Base-by-base conservation (phyloP, 2,113 vertebrate species). In the Takifugu bimaculatus region DNA sequence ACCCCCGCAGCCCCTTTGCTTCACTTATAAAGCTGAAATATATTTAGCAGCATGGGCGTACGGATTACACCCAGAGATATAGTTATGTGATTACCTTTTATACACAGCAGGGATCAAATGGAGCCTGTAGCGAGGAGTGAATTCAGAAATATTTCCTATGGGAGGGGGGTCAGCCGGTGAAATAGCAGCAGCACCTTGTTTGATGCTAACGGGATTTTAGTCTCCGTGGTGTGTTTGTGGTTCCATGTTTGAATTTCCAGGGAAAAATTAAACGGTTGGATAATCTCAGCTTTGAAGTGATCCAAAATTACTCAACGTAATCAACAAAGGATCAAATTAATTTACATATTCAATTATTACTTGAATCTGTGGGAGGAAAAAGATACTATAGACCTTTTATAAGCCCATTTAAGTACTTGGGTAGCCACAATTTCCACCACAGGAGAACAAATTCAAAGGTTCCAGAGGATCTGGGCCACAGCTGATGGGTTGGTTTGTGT, bases 81-180 rank as follows among this genome's bases (percentile, higher is more conserved):
- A 74, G 74, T 83, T 56, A 66, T 72, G 57, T 63, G 71, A 83
- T 82, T 84, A 81, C 68, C 60, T 85, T 75, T 39, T 63, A 69
- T 48, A 72, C 75, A 77, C 77, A 72, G 72, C 51, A 27, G 63
- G 70, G 72, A 82, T 85, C 71, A 80, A 78, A 84, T 51, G 53
- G 29, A 58, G 59, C 48, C 64, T 20, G 47, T 11, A 5, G 74
- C 26, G 26, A 53, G 3, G 61, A 57, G 28, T 65, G 68, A 65
- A 77, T 65, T 61, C 32, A 48, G 32, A 63, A 54, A 67, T 0
- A 49, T 64, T 61, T 66, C 60, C 61, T 55, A 42, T 59, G 76
- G 67, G 64, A 56, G 13, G 45, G 13, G 4, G 10, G 11, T 9
- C 5, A 42, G 15, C 27, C 42, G 25, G 25, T 51, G 27, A 74